phyloP scores from a whole-genome alignment of 2,797 vertebrate species.

The Philypnodon macrostomus region DNA sequence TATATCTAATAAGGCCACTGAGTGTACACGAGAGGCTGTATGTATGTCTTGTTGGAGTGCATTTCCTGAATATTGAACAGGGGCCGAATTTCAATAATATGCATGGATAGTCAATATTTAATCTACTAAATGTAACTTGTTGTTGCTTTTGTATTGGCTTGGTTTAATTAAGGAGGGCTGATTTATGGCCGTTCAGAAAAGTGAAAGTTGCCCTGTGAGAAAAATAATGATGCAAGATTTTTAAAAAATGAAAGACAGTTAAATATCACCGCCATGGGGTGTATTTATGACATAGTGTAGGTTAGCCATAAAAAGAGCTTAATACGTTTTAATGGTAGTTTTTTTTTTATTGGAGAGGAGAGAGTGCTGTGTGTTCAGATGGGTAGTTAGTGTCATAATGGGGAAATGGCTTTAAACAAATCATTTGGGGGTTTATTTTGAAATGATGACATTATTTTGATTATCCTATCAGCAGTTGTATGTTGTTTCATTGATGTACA shows the following conservation, averaged over 20 bases:
- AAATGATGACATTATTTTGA: constrained; percentile 1
- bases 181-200: constrained; percentile 82
- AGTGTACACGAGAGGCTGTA: too few relatives aligned
- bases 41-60: too few relatives aligned
- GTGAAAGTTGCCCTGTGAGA: constrained; percentile 49
- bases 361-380: constrained; percentile 33
- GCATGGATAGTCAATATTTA: constrained; percentile 88
- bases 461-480: constrained; percentile 17
- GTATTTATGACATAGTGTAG: constrained; percentile 77
- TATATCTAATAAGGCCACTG: too few relatives aligned
- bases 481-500: constrained; percentile 29
- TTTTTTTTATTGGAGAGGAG: constrained; percentile 77
- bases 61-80: constrained; percentile 33
- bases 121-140: constrained; percentile 89
- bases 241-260: constrained; percentile 80
- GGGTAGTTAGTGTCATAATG: constrained; percentile 44
- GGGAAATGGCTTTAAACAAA: constrained; percentile 1
- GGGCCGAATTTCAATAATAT: constrained; percentile 73
- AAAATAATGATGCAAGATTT: constrained; percentile 82
- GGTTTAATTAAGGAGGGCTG: constrained; percentile 84
- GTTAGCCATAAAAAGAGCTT: constrained; percentile 86
- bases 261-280: constrained; percentile 77
- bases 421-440: neutral
- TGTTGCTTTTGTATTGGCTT: constrained; percentile 72
- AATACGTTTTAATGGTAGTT: constrained; percentile 90